These are phyloP conservation scores for Antheraea pernyi DNA, from an alignment of 1,140 invertebrate genomes.

Conservation along the genomic window DNA sequence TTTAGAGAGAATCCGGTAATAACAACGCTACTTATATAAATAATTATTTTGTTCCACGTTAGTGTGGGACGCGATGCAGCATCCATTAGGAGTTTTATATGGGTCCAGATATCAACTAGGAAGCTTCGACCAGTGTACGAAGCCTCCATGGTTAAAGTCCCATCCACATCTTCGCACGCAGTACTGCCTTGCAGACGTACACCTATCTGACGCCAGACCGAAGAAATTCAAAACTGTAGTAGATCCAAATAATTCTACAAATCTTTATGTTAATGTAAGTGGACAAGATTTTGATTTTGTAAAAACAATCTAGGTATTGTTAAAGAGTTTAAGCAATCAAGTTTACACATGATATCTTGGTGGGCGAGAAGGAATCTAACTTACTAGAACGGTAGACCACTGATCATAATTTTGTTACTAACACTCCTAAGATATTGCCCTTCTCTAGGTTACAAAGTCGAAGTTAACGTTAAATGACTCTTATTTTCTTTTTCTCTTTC, in stretches of 20 bases:
- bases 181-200: constrained; percentile 46
- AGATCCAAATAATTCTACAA: constrained; percentile 13
- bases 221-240: not conserved
- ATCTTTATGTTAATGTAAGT: constrained; percentile 33
- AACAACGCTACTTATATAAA: too few relatives aligned
- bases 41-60: not conserved
- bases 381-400: too few relatives aligned
- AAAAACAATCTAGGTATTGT: not conserved
- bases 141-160: constrained; percentile 20
- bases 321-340: too few relatives aligned
- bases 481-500: too few relatives aligned
- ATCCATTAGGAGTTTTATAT: constrained; percentile 43
- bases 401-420: too few relatives aligned
- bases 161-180: constrained; percentile 33
- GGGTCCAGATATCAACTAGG: constrained; percentile 53
- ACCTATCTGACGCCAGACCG: constrained; percentile 14
- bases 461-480: too few relatives aligned
- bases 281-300: not conserved
- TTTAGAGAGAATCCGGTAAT: too few relatives aligned
- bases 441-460: too few relatives aligned
- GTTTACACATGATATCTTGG: too few relatives aligned
- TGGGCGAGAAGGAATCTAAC: too few relatives aligned
- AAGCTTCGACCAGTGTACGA: constrained; percentile 65
- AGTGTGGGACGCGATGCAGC: constrained; percentile 65
- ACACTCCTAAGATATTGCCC: too few relatives aligned